phyloP scores from a whole-genome alignment of 2,888 invertebrate genomes.

The Eupithecia insigniata region DNA sequence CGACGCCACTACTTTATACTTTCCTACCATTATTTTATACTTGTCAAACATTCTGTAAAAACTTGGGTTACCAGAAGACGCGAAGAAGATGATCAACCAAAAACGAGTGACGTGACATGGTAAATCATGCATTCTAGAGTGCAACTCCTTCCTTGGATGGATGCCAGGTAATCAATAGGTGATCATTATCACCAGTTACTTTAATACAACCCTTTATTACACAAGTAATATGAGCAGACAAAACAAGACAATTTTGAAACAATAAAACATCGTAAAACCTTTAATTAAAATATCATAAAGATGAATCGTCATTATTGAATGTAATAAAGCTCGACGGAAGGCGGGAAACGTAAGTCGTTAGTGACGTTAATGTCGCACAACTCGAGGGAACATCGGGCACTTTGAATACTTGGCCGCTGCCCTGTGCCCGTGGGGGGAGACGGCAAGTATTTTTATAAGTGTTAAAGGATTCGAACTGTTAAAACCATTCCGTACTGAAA shows the following conservation, averaged over 20 bases:
- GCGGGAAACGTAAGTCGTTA: constrained; percentile 10
- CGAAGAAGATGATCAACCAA: neutral
- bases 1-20: neutral
- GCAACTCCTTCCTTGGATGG: neutral
- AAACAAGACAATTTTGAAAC: too few relatives aligned
- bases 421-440: neutral
- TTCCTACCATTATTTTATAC: neutral
- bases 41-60: too few relatives aligned
- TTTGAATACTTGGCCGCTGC: neutral
- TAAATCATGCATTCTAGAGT: neutral
- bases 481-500: too few relatives aligned
- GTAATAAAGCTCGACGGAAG: neutral
- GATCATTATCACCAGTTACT: neutral
- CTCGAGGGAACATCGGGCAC: neutral
- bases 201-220: neutral
- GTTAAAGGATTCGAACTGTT: neutral
- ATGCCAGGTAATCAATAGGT: neutral
- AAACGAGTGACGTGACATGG: neutral
- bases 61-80: neutral
- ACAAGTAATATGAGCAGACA: neutral
- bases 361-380: constrained; percentile 3
- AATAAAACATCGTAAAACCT: too few relatives aligned
- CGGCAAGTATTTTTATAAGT: neutral
- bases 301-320: neutral
- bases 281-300: neutral